These are phyloP conservation scores for Scaptodrosophila latifasciaeformis DNA, from an alignment of 2,888 invertebrate species.

Conservation along the genomic window DNA sequence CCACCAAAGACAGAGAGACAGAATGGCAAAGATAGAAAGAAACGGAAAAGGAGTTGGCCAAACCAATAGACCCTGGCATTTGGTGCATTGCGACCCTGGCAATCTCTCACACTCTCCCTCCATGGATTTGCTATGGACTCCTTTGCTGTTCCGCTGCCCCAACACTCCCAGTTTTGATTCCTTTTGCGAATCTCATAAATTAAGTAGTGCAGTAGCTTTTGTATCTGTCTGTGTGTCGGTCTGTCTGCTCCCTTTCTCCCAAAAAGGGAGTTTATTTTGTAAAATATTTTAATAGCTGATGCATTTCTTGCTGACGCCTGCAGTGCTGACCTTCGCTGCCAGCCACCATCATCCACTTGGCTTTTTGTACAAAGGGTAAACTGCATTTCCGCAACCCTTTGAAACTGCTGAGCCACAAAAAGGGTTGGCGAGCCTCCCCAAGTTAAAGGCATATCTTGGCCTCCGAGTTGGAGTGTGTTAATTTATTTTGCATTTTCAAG, in stretches of 20 bases:
- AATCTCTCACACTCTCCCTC: too few species aligned
- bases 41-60: neutral
- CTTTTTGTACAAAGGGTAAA: conserved; percentile 2
- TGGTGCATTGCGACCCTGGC: neutral
- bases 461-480: conserved; percentile 17
- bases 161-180: neutral
- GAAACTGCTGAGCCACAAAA: neutral
- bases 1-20: neutral
- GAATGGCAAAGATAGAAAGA: too few species aligned
- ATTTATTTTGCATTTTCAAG: conserved; percentile 52
- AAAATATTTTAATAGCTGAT: conserved; percentile 56
- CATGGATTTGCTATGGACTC: too few species aligned
- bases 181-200: conserved; percentile 17
- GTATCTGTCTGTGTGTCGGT: conserved; percentile 5
- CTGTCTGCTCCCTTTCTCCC: conserved; percentile 16
- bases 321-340: neutral
- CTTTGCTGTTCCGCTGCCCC: too few species aligned
- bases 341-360: neutral
- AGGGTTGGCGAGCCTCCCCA: too few species aligned
- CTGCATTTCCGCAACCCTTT: too few species aligned
- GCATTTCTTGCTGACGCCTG: conserved; percentile 24
- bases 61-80: conserved; percentile 17
- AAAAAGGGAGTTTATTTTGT: conserved; percentile 51
- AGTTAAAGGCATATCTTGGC: neutral
- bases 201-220: conserved; percentile 15